Conservation (phyloP, 1,140 invertebrate genomes). For the Drosophila sechellia region DNA sequence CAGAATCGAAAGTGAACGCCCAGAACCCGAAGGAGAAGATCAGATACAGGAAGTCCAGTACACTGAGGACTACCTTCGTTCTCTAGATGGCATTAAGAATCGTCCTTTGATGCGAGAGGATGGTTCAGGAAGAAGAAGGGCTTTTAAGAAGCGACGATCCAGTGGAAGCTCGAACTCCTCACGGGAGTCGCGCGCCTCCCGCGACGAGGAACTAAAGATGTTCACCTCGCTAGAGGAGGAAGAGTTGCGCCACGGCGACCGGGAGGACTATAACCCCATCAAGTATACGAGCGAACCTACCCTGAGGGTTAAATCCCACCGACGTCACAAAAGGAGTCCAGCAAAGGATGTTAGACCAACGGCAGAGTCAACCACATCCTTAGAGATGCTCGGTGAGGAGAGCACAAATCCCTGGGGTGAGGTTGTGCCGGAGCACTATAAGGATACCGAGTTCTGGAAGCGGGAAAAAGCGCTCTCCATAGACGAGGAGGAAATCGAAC, state of each 20-base stretch:
- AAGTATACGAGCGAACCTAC: conserved; percentile 75
- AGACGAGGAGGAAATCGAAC: conserved; percentile 73
- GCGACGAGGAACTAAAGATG: conserved; percentile 87
- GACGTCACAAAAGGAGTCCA: conserved; percentile 77
- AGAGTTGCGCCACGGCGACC: conserved; percentile 84
- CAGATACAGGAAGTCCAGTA: conserved; percentile 62
- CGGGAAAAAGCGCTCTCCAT: conserved; percentile 80
- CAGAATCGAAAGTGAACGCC: conserved; percentile 56
- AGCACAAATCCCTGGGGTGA: conserved; percentile 80
- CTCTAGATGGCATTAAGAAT: conserved; percentile 87
- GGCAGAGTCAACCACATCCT: conserved; percentile 34
- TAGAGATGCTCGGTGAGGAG: conserved; percentile 81
- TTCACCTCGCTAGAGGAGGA: conserved; percentile 87
- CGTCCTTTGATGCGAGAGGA: conserved; percentile 86
- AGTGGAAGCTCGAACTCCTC: conserved; percentile 86
- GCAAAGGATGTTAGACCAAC: conserved; percentile 60
- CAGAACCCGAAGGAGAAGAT: conserved; percentile 78
- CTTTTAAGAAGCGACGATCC: conserved; percentile 86
- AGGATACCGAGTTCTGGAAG: conserved; percentile 83
- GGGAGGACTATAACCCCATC: conserved; percentile 75
- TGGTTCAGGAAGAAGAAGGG: conserved; percentile 86
- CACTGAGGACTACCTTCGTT: conserved; percentile 84
- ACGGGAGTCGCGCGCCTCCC: conserved; percentile 85
- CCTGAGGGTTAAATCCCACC: conserved; percentile 66
- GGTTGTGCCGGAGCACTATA: conserved; percentile 75